Evolutionary conservation across 2,797 vertebrate genomes (phyloP).

Genomic region (Bucorvus abyssinicus): DNA sequence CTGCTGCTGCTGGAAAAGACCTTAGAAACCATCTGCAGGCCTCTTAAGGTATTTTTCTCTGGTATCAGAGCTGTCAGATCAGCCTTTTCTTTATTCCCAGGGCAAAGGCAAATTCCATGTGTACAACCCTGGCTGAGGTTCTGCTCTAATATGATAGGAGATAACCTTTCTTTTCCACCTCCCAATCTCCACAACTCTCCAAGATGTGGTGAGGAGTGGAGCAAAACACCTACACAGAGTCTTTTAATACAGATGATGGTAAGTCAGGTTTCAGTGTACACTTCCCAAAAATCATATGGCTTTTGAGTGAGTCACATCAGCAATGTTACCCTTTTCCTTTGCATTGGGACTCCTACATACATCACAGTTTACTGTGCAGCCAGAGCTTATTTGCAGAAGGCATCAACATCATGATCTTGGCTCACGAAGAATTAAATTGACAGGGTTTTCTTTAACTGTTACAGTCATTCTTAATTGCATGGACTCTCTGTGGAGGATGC

Average conservation of each 20-base stretch:
- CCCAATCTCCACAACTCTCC: background rate
- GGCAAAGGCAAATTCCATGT: background rate
- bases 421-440: background rate
- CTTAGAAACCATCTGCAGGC: background rate
- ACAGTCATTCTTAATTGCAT: background rate
- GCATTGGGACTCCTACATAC: background rate
- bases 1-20: background rate
- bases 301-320: background rate
- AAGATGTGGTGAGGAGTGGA: background rate
- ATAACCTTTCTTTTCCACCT: background rate
- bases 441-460: background rate
- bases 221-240: background rate
- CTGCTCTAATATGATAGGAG: background rate
- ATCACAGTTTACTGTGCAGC: background rate
- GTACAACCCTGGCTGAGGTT: background rate
- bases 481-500: background rate
- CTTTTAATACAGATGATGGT: background rate
- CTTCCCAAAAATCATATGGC: background rate
- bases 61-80: background rate
- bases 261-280: background rate
- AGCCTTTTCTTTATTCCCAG: background rate
- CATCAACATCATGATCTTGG: background rate
- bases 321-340: background rate
- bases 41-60: background rate
- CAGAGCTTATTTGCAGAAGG: background rate